Evolutionary conservation across 2,113 vertebrate genomes (phyloP).

Genomic region (Cichladusa arquata): DNA sequence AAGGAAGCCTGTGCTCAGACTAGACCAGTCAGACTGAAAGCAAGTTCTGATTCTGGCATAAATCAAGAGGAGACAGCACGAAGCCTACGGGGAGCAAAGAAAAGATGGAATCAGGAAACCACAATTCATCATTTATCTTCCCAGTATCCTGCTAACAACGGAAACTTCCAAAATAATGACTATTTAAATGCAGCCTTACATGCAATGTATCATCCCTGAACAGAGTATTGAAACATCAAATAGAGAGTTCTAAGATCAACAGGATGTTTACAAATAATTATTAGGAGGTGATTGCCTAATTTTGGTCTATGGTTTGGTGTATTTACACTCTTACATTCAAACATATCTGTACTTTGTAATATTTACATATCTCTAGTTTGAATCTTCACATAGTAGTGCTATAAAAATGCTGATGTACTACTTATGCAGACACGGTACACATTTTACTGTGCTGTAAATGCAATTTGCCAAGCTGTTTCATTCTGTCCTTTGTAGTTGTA

Average conservation of each 20-base stretch:
- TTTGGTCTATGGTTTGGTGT: neutral
- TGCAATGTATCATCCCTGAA: neutral
- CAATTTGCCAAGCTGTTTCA: neutral
- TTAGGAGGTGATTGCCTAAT: neutral
- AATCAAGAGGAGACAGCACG: slow-evolving; percentile 6
- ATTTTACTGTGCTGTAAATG: neutral
- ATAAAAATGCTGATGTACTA: slow-evolving; percentile 1
- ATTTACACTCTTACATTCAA: slow-evolving; percentile 12
- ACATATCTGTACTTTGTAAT: neutral
- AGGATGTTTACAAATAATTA: slow-evolving; percentile 44
- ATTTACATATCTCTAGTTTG: neutral
- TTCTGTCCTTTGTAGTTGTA: neutral
- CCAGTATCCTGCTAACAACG: neutral
- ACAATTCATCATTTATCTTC: slow-evolving; percentile 37
- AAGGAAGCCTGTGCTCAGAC: neutral
- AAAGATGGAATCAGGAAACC: slow-evolving; percentile 34
- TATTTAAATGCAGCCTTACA: slow-evolving; percentile 5
- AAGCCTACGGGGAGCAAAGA: neutral
- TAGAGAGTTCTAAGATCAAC: neutral
- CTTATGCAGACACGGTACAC: neutral
- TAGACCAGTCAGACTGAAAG: neutral
- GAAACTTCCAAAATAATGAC: slow-evolving; percentile 36
- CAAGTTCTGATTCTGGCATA: slow-evolving; percentile 2
- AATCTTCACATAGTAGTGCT: neutral
- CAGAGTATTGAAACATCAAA: neutral